Evolutionary conservation across 2,797 vertebrate species (phyloP), one percentile per base, ranked within the genome.

Genomic region (Oophaga sylvatica): DNA sequence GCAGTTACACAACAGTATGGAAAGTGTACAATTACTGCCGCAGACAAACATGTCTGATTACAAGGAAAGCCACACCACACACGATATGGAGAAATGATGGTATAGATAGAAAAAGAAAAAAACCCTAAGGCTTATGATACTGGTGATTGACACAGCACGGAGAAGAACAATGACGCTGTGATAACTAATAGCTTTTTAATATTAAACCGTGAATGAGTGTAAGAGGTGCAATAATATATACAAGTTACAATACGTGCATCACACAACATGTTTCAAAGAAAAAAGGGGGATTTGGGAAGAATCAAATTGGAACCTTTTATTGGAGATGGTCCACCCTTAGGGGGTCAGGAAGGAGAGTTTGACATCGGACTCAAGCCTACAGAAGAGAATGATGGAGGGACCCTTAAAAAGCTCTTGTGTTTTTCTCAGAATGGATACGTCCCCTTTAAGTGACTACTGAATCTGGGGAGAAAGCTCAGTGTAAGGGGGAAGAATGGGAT

Each of bases 21-120:
- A 56, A 81, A 83, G 41, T 41, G 29, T 60, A 83, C 53, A 62
- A 48, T 70, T 78, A 79, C 81, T 45, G 80, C 71, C n/a, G 56
- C 41, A 76, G 57, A 31, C 31, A 35, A 17, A 19, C 17, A 56
- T 3, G 53, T 83, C 48, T 57, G 53, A 75, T 22, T 9, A 26
- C 70, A 26, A 17, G 71, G 57, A 71, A 57, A 73, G 31, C 29
- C 15, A n/a, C 35, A 41, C 7, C 10, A 31, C 20, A 29, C 56
- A 35, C 19, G 8, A 22, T 31, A n/a, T 71, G 48, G 31, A 45
- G 9, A 83, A 75, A 59, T 45, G 48, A 65, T 45, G 35, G 56
- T 9, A 83, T 56, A 67, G 45, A 67, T 63, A 82, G 10, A 20
- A 11, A 20, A 11, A 20, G 26, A 26, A 73, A 73, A 70, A 70